A percentile compares a stretch with the other conserved stretches of the same genome.
These are phyloP conservation scores for Burhinus oedicnemus DNA, from an alignment of 2,113 vertebrate species.

Conservation along the genomic window DNA sequence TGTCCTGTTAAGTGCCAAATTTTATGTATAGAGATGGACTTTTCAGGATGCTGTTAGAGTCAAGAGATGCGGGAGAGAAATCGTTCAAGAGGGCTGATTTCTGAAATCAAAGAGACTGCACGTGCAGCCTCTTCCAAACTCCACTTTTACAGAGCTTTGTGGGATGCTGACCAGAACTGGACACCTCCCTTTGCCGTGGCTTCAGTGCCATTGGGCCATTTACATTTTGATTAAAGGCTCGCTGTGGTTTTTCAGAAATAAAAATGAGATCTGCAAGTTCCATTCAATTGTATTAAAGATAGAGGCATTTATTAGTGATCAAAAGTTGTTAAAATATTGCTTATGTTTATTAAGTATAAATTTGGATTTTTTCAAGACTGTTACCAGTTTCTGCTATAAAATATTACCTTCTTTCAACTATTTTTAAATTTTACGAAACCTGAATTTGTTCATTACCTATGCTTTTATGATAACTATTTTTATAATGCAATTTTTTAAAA, in stretches of 20 bases:
- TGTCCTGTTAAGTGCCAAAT: neutral
- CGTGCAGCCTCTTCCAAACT: neutral
- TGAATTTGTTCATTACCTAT: neutral
- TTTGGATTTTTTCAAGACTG: neutral
- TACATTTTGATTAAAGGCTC: neutral
- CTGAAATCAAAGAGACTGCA: neutral
- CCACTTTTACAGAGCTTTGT: neutral
- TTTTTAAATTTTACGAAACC: neutral
- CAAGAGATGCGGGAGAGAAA: neutral
- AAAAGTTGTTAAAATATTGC: neutral
- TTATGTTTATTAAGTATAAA: neutral
- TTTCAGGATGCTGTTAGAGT: neutral
- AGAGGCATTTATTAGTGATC: neutral
- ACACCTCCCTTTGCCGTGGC: neutral
- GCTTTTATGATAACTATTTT: neutral
- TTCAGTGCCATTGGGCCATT: neutral
- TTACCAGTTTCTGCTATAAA: neutral
- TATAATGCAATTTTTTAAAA: neutral
- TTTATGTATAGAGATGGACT: neutral
- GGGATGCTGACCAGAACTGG: neutral
- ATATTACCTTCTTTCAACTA: neutral
- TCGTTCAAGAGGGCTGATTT: neutral
- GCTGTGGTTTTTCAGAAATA: neutral
- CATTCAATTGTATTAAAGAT: neutral
- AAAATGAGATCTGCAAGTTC: neutral